Evolutionary conservation across 2,797 vertebrate species (phyloP).

Genomic region (Balearica regulorum): DNA sequence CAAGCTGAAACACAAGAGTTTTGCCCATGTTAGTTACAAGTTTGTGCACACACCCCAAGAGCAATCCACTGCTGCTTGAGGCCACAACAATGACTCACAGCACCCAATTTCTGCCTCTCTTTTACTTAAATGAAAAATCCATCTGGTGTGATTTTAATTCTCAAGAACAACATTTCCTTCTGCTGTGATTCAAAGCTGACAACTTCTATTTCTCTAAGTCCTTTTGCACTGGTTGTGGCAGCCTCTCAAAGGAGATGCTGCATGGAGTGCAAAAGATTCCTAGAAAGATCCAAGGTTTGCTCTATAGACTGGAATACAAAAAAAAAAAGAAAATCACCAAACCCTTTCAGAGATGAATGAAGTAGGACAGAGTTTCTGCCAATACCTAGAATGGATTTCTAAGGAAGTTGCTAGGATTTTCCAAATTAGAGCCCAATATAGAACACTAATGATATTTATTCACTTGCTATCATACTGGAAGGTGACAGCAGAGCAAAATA

Average conservation of each 20-base stretch:
- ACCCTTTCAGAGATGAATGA: neutral
- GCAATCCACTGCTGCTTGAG: neutral
- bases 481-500: neutral
- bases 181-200: neutral
- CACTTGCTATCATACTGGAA: neutral
- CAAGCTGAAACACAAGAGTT: conserved; percentile 79
- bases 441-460: neutral
- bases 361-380: neutral
- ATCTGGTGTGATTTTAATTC: neutral
- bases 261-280: neutral
- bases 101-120: neutral
- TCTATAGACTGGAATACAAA: neutral
- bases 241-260: neutral
- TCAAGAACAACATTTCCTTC: neutral
- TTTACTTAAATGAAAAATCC: neutral
- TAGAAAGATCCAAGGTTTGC: neutral
- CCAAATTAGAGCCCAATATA: neutral
- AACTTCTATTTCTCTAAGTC: neutral
- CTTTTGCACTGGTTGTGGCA: neutral
- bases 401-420: neutral
- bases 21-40: neutral
- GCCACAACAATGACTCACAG: neutral
- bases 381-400: neutral
- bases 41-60: neutral
- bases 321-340: neutral